These are phyloP conservation scores for Tridacna gigas DNA, from an alignment of 2,888 invertebrate genomes.

Conservation along the genomic window DNA sequence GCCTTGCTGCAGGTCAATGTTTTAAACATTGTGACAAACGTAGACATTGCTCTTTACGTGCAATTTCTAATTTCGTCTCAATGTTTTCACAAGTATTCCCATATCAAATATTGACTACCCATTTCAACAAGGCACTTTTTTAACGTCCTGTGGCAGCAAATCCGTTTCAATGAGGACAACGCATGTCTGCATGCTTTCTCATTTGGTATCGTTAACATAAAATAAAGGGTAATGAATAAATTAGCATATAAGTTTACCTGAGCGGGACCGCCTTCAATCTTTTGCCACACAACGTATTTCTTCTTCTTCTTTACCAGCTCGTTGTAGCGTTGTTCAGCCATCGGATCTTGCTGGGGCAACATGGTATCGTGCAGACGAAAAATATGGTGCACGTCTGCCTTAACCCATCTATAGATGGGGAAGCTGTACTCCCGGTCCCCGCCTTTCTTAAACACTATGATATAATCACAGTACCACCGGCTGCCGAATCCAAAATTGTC, in stretches of 20 bases:
- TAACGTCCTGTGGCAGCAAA: neutral
- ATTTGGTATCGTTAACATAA: no score
- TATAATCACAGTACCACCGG: constrained; percentile 84
- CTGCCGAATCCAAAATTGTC: constrained; percentile 82
- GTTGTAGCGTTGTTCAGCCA: constrained; percentile 81
- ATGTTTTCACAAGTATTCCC: neutral
- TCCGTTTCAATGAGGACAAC: neutral
- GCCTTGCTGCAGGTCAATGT: no score
- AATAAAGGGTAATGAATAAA: neutral
- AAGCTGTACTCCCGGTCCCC: constrained; percentile 71
- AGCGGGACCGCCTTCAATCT: constrained; percentile 70
- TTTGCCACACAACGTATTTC: constrained; percentile 69
- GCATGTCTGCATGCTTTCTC: neutral
- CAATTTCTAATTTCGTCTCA: neutral
- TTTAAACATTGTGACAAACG: neutral
- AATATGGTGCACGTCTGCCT: constrained; percentile 80
- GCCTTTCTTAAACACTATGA: constrained; percentile 74
- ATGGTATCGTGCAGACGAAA: constrained; percentile 84
- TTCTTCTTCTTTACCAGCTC: constrained; percentile 84
- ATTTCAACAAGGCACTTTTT: no score
- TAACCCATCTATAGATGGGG: constrained; percentile 85
- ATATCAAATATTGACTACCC: no score
- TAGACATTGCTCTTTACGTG: neutral
- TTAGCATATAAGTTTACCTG: constrained; percentile 68
- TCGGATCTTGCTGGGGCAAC: constrained; percentile 84